A percentile compares a stretch with the other conserved stretches of the same genome.
Evolutionary conservation across 2,888 invertebrate species (phyloP).

Genomic region (Calameuta pallipes): DNA sequence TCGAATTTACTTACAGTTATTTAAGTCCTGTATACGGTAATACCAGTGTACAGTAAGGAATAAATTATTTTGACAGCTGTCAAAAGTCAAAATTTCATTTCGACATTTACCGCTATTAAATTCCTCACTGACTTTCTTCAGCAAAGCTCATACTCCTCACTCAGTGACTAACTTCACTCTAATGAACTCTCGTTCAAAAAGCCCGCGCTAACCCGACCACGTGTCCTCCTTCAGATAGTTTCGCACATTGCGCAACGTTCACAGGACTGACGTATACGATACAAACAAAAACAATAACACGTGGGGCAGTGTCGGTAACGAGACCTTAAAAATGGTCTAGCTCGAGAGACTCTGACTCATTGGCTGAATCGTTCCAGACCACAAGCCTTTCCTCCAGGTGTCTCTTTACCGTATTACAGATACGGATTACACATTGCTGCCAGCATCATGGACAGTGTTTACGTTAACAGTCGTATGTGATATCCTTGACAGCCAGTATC

Average conservation of each 20-base stretch:
- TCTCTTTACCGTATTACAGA: constrained; percentile 15
- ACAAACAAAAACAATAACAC: constrained; percentile 6
- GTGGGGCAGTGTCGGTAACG: constrained; percentile 12
- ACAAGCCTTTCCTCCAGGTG: constrained; percentile 14
- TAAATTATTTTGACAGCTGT: neutral
- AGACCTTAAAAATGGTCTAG: constrained; percentile 15
- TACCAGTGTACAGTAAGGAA: neutral
- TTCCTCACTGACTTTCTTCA: neutral
- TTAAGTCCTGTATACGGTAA: neutral
- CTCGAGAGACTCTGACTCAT: neutral
- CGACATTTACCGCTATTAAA: neutral
- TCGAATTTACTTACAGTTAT: neutral
- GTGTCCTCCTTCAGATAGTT: neutral
- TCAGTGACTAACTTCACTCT: too few species aligned
- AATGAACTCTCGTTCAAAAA: neutral
- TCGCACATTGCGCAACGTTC: neutral
- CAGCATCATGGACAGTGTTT: neutral
- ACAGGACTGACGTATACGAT: neutral
- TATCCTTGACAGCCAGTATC: constrained; percentile 20
- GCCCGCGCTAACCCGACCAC: neutral
- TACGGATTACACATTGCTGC: neutral
- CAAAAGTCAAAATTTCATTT: neutral
- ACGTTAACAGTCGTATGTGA: neutral
- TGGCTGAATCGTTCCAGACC: neutral
- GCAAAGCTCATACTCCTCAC: too few species aligned